Conservation (phyloP, 2,888 invertebrate genomes). For the Drosophila nr. medialis region DNA sequence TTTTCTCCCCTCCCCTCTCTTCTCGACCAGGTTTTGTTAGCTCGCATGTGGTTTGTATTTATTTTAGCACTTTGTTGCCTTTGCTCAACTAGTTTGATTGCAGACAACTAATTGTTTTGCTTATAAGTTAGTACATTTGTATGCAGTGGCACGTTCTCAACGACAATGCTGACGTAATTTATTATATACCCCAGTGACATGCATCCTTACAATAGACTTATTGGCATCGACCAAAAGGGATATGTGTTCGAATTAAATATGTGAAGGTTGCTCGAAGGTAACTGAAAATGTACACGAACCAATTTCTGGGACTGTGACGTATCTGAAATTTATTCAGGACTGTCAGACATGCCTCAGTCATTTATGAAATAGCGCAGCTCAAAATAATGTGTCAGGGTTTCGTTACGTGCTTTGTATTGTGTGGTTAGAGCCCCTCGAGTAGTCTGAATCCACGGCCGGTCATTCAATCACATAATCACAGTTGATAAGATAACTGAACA, state of each 20-base stretch:
- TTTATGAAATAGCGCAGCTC: background rate
- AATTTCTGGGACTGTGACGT: background rate
- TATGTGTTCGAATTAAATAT: slow-evolving; percentile 17
- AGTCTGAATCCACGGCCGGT: background rate
- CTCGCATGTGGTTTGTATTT: slow-evolving; percentile 26
- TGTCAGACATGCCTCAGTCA: background rate
- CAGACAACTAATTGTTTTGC: slow-evolving; percentile 77
- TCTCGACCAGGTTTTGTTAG: background rate
- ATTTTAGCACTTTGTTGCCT: slow-evolving; percentile 27
- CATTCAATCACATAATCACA: background rate
- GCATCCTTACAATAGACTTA: slow-evolving; percentile 29
- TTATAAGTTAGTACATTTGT: slow-evolving; percentile 78
- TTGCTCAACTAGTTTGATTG: slow-evolving; percentile 62
- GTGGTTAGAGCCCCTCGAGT: background rate
- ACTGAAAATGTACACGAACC: background rate
- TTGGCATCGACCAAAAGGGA: slow-evolving; percentile 18
- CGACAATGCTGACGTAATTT: slow-evolving; percentile 71
- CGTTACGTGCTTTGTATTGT: background rate
- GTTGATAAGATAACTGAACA: background rate
- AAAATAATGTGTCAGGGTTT: background rate
- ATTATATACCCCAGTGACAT: slow-evolving; percentile 53
- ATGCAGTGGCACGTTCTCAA: slow-evolving; percentile 60
- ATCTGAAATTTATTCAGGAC: background rate
- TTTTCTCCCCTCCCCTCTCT: slow-evolving; percentile 2
- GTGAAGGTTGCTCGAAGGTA: background rate